Conservation (phyloP, 2,113 vertebrate genomes). For the Ammodytes marinus region DNA sequence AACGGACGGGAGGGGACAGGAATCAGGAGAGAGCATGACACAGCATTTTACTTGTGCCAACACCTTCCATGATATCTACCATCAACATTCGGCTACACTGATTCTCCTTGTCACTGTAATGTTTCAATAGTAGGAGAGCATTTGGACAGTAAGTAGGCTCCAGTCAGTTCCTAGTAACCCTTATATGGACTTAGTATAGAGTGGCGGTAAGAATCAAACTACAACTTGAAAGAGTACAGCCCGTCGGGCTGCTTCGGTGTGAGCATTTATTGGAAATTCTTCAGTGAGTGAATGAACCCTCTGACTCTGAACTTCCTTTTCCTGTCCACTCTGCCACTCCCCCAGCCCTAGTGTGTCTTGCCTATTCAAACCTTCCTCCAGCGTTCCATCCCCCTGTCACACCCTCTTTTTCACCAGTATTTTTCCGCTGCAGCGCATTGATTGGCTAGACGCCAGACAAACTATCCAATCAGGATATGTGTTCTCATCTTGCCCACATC, state of each 20-base stretch:
- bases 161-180: background rate
- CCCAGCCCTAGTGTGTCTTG: background rate
- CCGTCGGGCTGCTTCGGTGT: background rate
- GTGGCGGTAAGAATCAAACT: background rate
- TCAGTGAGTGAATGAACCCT: slow-evolving; percentile 14
- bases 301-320: background rate
- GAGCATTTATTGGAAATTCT: background rate
- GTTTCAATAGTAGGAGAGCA: background rate
- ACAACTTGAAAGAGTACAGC: background rate
- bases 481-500: slow-evolving; percentile 5
- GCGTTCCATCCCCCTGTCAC: slow-evolving; percentile 32
- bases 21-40: background rate
- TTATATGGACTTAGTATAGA: slow-evolving; percentile 5
- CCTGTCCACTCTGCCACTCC: slow-evolving; percentile 20
- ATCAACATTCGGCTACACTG: background rate
- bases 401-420: slow-evolving; percentile 36
- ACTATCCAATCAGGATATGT: slow-evolving; percentile 26
- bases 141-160: background rate
- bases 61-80: slow-evolving; percentile 7
- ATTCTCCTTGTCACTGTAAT: background rate
- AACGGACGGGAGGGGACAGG: background rate
- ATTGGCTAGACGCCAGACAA: slow-evolving; percentile 48
- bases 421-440: slow-evolving; percentile 68
- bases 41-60: slow-evolving; percentile 22
- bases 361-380: slow-evolving; percentile 33